These are phyloP conservation scores for Azorinus chamasolen DNA, from an alignment of 2,888 invertebrate genomes.

Conservation along the genomic window DNA sequence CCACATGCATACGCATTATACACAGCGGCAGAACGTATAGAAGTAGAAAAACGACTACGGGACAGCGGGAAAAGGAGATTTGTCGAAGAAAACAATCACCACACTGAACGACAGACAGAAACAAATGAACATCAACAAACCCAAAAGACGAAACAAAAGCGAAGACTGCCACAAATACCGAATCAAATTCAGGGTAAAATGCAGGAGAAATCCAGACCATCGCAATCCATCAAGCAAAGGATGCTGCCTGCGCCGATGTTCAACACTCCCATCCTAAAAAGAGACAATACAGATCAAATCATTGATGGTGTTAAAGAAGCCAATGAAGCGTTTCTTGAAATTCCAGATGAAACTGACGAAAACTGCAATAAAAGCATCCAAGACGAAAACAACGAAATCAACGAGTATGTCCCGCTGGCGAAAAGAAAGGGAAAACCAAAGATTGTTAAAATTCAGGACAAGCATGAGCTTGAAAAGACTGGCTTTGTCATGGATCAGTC, in stretches of 20 bases:
- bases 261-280: constrained; percentile 21
- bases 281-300: constrained; percentile 13
- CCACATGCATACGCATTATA: constrained; percentile 44
- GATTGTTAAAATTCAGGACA: background rate
- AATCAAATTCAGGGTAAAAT: background rate
- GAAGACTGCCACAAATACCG: constrained; percentile 16
- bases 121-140: background rate
- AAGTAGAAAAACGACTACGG: constrained; percentile 44
- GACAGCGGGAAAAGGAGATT: constrained; percentile 4
- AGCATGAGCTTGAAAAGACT: background rate
- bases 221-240: background rate
- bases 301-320: background rate
- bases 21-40: constrained; percentile 61
- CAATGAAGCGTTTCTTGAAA: background rate
- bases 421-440: background rate
- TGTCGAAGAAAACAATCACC: background rate
- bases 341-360: constrained; percentile 5
- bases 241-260: constrained; percentile 15
- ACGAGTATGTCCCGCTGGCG: constrained; percentile 20
- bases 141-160: background rate
- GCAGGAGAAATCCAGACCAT: background rate
- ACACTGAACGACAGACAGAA: background rate
- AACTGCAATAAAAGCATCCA: background rate
- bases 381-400: constrained; percentile 5
- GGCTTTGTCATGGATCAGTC: constrained; percentile 7